Base-by-base conservation (phyloP, 2,113 vertebrate genomes). In the Laterallus jamaicensis region DNA sequence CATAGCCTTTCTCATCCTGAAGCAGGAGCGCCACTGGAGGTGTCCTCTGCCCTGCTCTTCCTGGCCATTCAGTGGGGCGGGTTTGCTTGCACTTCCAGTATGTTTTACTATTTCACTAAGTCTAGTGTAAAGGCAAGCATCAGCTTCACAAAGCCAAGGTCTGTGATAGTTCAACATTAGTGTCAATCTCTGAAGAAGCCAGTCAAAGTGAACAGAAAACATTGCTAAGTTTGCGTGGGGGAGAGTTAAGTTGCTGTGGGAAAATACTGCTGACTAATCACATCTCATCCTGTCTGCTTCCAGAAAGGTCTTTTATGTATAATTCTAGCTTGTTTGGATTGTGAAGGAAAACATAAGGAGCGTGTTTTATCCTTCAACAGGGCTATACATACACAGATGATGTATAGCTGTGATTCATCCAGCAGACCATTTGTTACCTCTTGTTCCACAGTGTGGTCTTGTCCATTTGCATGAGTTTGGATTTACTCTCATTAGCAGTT, bases 241-340 rank as follows among this genome's bases (percentile, higher is more conserved):
- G 10, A 63, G 24, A 86, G 7, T 32, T 42, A 25, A 32, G 21
- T 4, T 73, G 39, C 40, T 69, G 16, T 17, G 56, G 39, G 42
- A 81, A 32, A 71, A 49, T 18, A 39, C 2, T 58, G 16, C 25
- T 75, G 39, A 31, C 9, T 52, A 64, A 14, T 4, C 31, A 20
- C 37, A 12, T 19, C 6, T 86, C 31, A 26, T 22, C 2, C 17
- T n/a, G 18, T 16, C 35, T 28, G 11, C 19, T 88, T 79, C 58
- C 42, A 54, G 56, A 79, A 93, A n/a, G 3, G 3, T n/a, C 25
- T 70, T 70, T 82, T 28, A 26, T 0, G 0, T 22, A 22, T 31
- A 5, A 32, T 79, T 86, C 71, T 39, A 28, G 2, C 44, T 76
- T 68, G 42, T 29, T 49, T 5, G 20, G 18, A 24, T 21, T 9